Evolutionary conservation across 2,113 vertebrate genomes (phyloP), one percentile per base, ranked within the genome.

Genomic region (Drymodes brunneopygia): DNA sequence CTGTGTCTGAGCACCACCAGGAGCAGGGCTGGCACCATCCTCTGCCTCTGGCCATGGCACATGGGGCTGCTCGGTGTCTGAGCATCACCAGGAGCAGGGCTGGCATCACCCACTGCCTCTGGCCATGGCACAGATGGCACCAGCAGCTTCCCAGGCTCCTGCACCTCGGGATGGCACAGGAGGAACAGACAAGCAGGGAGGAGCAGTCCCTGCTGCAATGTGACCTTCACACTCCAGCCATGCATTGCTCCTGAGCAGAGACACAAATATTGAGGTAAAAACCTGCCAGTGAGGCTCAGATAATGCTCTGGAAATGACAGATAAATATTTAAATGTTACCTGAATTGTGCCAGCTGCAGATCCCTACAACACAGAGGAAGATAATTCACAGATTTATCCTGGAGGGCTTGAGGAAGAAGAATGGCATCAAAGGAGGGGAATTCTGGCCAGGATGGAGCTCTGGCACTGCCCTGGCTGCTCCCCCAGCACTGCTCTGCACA

Each of bases 101-200:
- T 87, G 94, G 81, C 92, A 88, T 56, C 83, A 13, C 57, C 57
- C 6, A 0, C 47, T 56, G 85, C 81, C 89, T 38, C 42, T 42
- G 42, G 42, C 42, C 83, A 65, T 4, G 42, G n/a, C 60, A 64
- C 91, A 94, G 89, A 94, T 96, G 95, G 95, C 75, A 62, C 12
- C 3, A 61, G 35, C 7, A 1, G 86, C 83, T 89, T 51, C 92
- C 50, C 7, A 1, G 61, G 86, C 69, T 69, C 19, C 83, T 51
- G 42, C 45, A 11, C 3, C 58, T 28, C 48, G 17, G 4, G 21
- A 7, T 42, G 36, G 82, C 61, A 15, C 22, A 45, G 62, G 19
- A 79, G 45, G 42, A 36, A 14, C 62, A 90, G 77, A 56, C 36
- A 15, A 19, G 69, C 51, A 56, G 53, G 44, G 79, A 75, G 0